Percentiles rank a stretch among this genome's conserved stretches.
Conservation (phyloP, 1,140 invertebrate genomes). For the Steinernema khuongi region DNA sequence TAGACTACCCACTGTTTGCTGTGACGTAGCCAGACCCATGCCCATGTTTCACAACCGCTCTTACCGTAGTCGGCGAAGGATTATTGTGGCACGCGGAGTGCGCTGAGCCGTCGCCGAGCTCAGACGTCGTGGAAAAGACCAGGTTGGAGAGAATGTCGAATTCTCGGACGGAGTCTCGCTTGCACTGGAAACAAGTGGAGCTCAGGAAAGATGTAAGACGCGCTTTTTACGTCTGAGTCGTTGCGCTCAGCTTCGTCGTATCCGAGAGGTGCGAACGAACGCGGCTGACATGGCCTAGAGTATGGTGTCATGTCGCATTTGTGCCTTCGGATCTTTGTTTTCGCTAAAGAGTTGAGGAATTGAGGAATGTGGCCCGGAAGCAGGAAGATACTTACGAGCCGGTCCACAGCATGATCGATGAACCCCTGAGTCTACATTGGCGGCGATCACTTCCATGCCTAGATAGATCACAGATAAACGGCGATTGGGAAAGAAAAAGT, state of each 20-base stretch:
- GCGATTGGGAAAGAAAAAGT: background rate
- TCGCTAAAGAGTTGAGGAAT: background rate
- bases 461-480: too few relatives aligned
- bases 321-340: background rate
- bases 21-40: too few relatives aligned
- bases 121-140: background rate
- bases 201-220: background rate
- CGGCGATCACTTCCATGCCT: constrained; percentile 14
- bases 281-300: background rate
- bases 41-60: too few relatives aligned
- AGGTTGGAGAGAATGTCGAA: constrained; percentile 1
- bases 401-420: constrained; percentile 15
- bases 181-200: background rate
- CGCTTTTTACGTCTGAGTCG: background rate
- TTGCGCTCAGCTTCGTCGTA: background rate
- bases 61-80: background rate
- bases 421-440: background rate
- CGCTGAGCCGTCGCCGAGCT: too few relatives aligned
- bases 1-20: too few relatives aligned
- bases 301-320: background rate
- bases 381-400: background rate
- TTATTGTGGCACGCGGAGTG: background rate
- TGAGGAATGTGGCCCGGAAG: background rate
- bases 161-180: background rate
- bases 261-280: background rate